phyloP scores from a whole-genome alignment of 1,140 invertebrate species.

The Drosophila azteca region DNA sequence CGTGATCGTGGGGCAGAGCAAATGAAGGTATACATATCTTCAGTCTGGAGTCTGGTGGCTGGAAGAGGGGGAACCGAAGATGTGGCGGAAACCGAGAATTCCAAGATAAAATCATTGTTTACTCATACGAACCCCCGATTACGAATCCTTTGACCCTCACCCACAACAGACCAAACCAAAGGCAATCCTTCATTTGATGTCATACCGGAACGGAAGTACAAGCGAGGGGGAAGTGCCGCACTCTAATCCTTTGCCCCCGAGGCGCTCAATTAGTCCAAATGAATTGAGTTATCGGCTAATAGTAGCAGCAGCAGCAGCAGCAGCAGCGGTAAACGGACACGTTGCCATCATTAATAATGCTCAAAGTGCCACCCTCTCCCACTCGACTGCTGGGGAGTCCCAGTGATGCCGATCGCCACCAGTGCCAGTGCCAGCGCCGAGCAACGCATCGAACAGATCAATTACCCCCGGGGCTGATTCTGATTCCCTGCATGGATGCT shows the following conservation, averaged over 20 bases:
- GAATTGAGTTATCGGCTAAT: slow-evolving; percentile 77
- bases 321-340: slow-evolving; percentile 41
- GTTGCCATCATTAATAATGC: slow-evolving; percentile 76
- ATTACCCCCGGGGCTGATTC: slow-evolving; percentile 46
- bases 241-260: slow-evolving; percentile 30
- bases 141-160: too few relatives aligned
- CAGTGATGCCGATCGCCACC: slow-evolving; percentile 65
- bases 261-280: slow-evolving; percentile 69
- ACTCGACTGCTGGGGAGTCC: slow-evolving; percentile 56
- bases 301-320: slow-evolving; percentile 28
- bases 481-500: slow-evolving; percentile 36
- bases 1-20: too few relatives aligned
- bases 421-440: slow-evolving; percentile 25
- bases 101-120: too few relatives aligned
- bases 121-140: too few relatives aligned
- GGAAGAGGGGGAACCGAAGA: too few relatives aligned
- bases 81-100: too few relatives aligned
- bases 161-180: too few relatives aligned
- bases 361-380: slow-evolving; percentile 38
- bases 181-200: too few relatives aligned
- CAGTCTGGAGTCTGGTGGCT: too few relatives aligned
- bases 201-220: slow-evolving; percentile 19
- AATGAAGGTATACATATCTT: too few relatives aligned
- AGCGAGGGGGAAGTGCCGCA: neutral
- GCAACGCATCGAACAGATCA: slow-evolving; percentile 70